These are phyloP conservation scores for Chrosomus eos DNA, from an alignment of 2,797 vertebrate genomes.

Conservation along the genomic window DNA sequence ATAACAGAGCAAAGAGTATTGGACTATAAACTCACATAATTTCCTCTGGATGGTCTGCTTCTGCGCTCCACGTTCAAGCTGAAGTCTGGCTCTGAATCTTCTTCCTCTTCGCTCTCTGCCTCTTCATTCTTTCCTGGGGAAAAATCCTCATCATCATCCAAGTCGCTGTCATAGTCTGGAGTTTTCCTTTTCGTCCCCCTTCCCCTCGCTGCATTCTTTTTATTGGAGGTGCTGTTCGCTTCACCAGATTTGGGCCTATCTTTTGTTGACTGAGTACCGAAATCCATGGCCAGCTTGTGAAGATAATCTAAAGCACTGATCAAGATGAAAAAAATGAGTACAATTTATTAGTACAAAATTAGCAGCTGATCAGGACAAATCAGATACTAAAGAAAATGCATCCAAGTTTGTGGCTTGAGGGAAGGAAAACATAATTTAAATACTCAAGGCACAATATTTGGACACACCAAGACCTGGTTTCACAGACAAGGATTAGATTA, in stretches of 20 bases:
- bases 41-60: not conserved
- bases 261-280: constrained; percentile 36
- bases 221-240: not conserved
- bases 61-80: constrained; percentile 3
- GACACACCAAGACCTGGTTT: not conserved
- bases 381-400: not conserved
- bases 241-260: not conserved
- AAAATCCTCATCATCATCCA: constrained; percentile 82
- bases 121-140: constrained; percentile 71
- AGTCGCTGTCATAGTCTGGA: constrained; percentile 54
- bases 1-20: not conserved
- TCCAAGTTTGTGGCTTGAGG: not conserved
- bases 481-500: too few relatives aligned
- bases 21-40: not conserved
- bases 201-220: constrained; percentile 25
- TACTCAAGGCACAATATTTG: not conserved
- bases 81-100: constrained; percentile 41
- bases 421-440: not conserved
- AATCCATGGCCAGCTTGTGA: constrained; percentile 83
- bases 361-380: not conserved
- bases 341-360: too few relatives aligned
- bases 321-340: not conserved
- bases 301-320: constrained; percentile 90
- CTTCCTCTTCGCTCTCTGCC: constrained; percentile 55
- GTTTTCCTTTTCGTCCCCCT: constrained; percentile 70